Conservation (phyloP, 2,888 invertebrate genomes). For the Mimachlamys varia region DNA sequence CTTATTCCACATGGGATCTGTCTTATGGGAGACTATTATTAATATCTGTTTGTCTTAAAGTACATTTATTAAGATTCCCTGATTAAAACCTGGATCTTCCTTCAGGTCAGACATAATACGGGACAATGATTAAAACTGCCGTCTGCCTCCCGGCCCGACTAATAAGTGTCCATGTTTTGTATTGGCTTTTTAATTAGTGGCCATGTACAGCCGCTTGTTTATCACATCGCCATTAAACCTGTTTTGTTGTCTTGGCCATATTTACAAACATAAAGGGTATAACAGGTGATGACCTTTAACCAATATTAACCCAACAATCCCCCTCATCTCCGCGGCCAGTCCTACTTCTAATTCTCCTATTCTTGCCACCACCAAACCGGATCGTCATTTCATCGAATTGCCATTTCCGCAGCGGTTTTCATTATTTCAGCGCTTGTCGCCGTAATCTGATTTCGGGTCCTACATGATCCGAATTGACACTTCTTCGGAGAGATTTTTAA, state of each 20-base stretch:
- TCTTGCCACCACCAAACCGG: not conserved
- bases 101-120: not conserved
- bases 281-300: not conserved
- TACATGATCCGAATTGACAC: conserved; percentile 22
- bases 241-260: not conserved
- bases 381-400: not conserved
- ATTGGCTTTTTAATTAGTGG: not conserved
- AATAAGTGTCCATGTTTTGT: not conserved
- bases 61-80: too few species aligned
- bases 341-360: not conserved
- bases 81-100: not conserved
- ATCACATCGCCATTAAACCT: not conserved
- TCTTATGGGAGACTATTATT: too few species aligned
- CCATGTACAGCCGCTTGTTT: not conserved
- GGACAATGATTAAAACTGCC: not conserved
- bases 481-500: conserved; percentile 22
- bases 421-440: not conserved
- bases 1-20: too few species aligned
- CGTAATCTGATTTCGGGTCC: not conserved
- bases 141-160: not conserved
- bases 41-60: too few species aligned
- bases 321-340: not conserved
- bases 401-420: conserved; percentile 1
- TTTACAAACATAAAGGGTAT: not conserved
- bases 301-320: not conserved